Evolutionary conservation across 2,888 invertebrate genomes (phyloP), one percentile per base, ranked within the genome.

Genomic region (Myopa testacea): DNA sequence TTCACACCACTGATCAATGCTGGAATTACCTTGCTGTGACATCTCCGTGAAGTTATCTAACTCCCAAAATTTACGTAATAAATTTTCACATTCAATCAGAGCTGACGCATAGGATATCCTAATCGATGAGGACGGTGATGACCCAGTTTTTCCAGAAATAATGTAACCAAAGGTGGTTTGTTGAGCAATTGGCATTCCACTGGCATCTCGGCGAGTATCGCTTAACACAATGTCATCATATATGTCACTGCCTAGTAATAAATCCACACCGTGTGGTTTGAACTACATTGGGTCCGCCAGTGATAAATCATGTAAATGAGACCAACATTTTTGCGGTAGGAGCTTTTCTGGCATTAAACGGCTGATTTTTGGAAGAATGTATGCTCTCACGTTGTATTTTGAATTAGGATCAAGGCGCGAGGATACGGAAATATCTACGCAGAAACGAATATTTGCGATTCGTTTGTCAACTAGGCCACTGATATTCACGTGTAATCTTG

Each of bases 151-250:
- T 19, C 71, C 78, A 4, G 78, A 80, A 38, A 75, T 34, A 19
- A 78, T 76, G 62, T 78, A 80, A 12, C 80, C 78, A 40, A 80
- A 78, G 12, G 63, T 78, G 50, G 71, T 80, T 12, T 38, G 6
- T 45, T 78, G 78, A 4, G 78, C 71, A 16, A 78, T 71, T 8
- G 72, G 71, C 16, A 45, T 3, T 58, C 68, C 77, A 16, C 67
- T 38, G 34, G 50, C 45, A 71, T 55, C 38, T 67, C 65, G 19
- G 34, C 60, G 52, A 55, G 34, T 67, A n/a, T 77, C 75, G 55
- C 40, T 69, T n/a, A 40, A 34, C n/a, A 78, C 52, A 16, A 37
- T 34, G 7, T 78, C 78, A 34, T 70, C 75, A 50, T 71, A 71
- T 2, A 78, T 19, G 60, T 78, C 75, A n/a, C 34, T 76, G 34